A percentile compares a stretch with the other conserved stretches of the same genome.
Conservation (phyloP, 1,140 invertebrate species). For the Bombus terrestris region DNA sequence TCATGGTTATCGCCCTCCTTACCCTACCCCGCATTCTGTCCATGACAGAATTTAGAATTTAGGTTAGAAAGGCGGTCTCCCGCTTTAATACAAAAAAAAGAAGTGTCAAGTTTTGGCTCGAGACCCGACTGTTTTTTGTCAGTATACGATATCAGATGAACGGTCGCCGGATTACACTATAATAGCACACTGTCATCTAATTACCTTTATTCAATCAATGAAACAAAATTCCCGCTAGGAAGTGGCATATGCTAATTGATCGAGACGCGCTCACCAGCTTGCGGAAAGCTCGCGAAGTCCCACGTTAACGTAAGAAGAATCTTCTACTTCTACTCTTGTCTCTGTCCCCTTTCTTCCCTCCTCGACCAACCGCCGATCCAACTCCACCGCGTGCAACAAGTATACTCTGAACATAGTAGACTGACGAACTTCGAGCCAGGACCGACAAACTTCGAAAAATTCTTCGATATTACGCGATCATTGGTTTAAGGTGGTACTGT, state of each 20-base stretch:
- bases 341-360: slow-evolving; percentile 38
- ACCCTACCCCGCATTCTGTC: slow-evolving; percentile 14
- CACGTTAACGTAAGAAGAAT: slow-evolving; percentile 42
- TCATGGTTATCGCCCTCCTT: slow-evolving; percentile 1
- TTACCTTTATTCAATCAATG: slow-evolving; percentile 46
- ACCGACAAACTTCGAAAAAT: slow-evolving; percentile 12
- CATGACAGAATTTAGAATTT: slow-evolving; percentile 59
- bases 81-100: slow-evolving; percentile 21
- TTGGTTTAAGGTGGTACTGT: background rate
- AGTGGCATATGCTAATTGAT: slow-evolving; percentile 53
- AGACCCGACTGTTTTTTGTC: background rate
- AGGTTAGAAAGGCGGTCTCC: slow-evolving; percentile 61
- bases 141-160: background rate
- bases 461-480: background rate
- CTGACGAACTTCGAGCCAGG: background rate
- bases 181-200: slow-evolving; percentile 7
- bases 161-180: background rate
- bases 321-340: slow-evolving; percentile 29
- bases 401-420: slow-evolving; percentile 56
- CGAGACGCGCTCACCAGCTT: slow-evolving; percentile 53
- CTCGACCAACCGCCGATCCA: slow-evolving; percentile 8
- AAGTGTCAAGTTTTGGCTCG: slow-evolving; percentile 18
- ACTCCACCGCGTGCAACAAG: slow-evolving; percentile 60
- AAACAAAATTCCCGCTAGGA: slow-evolving; percentile 58
- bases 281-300: slow-evolving; percentile 52